A percentile compares a stretch with the other conserved stretches of the same genome.
Conservation (phyloP, 1,140 invertebrate species). For the Cherax quadricarinatus region DNA sequence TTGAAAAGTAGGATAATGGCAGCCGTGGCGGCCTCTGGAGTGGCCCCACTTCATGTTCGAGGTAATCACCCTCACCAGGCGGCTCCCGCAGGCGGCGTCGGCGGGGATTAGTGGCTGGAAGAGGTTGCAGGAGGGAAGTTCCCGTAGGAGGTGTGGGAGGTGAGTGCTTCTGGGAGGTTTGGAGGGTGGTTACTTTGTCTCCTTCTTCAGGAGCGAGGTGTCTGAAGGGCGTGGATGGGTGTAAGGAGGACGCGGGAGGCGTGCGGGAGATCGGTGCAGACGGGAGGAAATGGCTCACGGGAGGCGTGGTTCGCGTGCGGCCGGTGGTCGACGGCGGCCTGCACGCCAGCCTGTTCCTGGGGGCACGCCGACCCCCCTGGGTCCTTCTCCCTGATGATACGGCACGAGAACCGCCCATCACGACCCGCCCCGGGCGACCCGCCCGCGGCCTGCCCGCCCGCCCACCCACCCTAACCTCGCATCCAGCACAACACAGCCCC, state of each 20-base stretch:
- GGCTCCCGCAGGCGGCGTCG: constrained; percentile 22
- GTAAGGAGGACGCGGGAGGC: neutral
- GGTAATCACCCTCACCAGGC: constrained; percentile 33
- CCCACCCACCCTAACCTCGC: neutral
- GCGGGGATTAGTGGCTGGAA: neutral
- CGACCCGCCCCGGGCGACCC: constrained; percentile 13
- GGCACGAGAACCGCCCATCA: constrained; percentile 50
- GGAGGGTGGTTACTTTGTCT: neutral
- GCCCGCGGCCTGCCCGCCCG: neutral
- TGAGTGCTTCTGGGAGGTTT: neutral
- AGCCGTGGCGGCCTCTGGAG: constrained; percentile 1
- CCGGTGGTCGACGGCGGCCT: constrained; percentile 42
- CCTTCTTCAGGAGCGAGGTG: neutral
- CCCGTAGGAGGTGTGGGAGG: neutral
- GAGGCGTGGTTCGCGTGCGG: constrained; percentile 41
- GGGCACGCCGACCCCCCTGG: constrained; percentile 39
- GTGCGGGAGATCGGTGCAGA: too few relatives aligned
- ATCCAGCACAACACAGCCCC: neutral
- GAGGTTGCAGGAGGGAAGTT: neutral
- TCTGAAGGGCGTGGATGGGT: neutral
- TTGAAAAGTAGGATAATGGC: constrained; percentile 57
- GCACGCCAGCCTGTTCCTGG: constrained; percentile 30
- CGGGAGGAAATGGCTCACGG: constrained; percentile 36
- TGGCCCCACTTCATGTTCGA: constrained; percentile 10
- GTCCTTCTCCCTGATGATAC: constrained; percentile 43